Base-by-base conservation (phyloP, 1,140 invertebrate species). In the Melipona quadrifasciata region DNA sequence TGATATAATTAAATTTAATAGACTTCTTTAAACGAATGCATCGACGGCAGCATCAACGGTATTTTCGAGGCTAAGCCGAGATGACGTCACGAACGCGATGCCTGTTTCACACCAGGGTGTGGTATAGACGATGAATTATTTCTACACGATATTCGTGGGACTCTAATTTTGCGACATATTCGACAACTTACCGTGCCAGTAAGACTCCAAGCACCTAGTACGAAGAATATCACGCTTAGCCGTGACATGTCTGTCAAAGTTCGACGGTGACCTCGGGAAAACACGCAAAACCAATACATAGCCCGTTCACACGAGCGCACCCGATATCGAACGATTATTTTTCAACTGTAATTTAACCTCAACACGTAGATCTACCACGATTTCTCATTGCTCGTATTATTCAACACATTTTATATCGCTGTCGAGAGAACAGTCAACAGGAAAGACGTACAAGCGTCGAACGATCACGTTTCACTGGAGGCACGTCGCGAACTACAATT, bases 1-100 rank as follows among this genome's bases (percentile, higher is more conserved):
- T 82, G 75, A 70, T 80, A 80, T 87, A 92, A 92, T 92, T 91
- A 90, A 89, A 89, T 86, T 89, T 85, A 89, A 90, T 91, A 84
- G 89, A 76, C 65, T 73, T 53, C 53, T 85, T 74, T 47, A 24
- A 53, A 39, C 65, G 67, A 47, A 16, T 39, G 70, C 61, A 34
- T n/a, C 74, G 57, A 11, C 39, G 27, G 78, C 55, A 71, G 70
- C 55, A 3, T 64, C 71, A 65, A 51, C 80, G 82, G 87, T 87
- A 86, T 84, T 87, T 88, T 90, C 84, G 65, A 74, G 71, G 74
- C 90, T 92, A 82, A 84, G 82, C 74, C 75, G 88, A 91, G 27
- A n/a, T 92, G 92, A 92, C 92, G 92, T 92, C 91, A 86, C 39
- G n/a, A 76, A 77, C 27, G 31, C 17, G 34, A 79, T 51, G 21